These are phyloP conservation scores for Heliornis fulica DNA, from an alignment of 2,113 vertebrate genomes.

Conservation along the genomic window DNA sequence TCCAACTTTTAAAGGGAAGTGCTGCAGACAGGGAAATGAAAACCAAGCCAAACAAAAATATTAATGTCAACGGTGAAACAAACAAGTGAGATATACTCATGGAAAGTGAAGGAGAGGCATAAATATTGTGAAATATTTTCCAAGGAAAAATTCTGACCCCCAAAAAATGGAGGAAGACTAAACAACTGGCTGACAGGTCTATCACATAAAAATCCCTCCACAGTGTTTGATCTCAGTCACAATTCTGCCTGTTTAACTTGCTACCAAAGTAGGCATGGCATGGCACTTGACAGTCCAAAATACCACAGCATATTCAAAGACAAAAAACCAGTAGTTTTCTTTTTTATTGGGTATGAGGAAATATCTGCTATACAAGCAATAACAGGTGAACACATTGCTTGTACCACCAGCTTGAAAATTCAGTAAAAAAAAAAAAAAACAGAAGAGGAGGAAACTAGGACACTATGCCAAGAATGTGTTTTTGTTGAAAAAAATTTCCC, in stretches of 20 bases:
- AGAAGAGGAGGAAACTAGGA: neutral
- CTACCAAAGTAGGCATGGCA: neutral
- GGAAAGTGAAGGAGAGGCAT: neutral
- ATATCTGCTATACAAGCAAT: neutral
- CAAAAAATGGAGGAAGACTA: neutral
- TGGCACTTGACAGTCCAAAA: neutral
- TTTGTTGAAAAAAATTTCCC: slow-evolving; percentile 10
- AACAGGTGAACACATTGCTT: neutral
- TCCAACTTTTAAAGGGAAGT: neutral
- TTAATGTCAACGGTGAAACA: neutral
- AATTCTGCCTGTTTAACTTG: neutral
- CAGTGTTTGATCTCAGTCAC: neutral
- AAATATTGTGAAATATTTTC: neutral
- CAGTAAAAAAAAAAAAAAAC: neutral
- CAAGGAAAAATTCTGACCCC: neutral
- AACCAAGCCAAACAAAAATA: neutral
- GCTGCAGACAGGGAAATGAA: neutral
- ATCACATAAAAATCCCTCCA: neutral
- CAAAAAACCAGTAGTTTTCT: neutral
- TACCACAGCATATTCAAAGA: neutral
- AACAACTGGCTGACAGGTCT: neutral
- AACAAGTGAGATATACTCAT: neutral
- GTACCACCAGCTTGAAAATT: neutral
- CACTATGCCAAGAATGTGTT: neutral
- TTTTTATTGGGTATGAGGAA: neutral